A percentile compares a stretch with the other conserved stretches of the same genome.
These are phyloP conservation scores for Ciconia maguari DNA, from an alignment of 2,113 vertebrate genomes.

Conservation along the genomic window DNA sequence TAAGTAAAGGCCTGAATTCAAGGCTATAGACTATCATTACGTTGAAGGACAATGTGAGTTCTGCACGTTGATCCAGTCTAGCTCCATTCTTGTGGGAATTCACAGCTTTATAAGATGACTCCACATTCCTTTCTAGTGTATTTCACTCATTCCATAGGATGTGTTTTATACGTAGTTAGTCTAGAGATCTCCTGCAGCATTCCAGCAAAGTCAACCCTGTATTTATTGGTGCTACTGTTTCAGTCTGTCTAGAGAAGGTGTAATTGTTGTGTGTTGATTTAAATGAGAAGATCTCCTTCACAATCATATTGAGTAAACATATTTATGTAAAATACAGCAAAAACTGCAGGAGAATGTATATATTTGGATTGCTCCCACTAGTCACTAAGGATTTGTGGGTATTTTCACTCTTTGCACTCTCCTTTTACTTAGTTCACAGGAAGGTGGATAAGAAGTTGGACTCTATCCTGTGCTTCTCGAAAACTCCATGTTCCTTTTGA, in stretches of 20 bases:
- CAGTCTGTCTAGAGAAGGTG: neutral
- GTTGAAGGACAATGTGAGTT: neutral
- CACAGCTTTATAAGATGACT: neutral
- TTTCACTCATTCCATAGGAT: neutral
- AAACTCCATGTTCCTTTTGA: neutral
- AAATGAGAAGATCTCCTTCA: neutral
- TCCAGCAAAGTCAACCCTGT: neutral
- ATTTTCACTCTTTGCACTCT: neutral
- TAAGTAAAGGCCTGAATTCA: neutral
- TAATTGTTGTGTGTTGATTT: neutral
- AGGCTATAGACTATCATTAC: neutral
- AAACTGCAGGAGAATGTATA: neutral
- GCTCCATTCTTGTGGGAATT: neutral
- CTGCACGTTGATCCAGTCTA: neutral
- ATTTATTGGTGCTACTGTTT: conserved; percentile 7
- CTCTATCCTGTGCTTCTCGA: neutral
- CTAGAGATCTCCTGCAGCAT: neutral
- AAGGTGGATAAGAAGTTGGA: neutral
- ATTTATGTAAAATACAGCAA: neutral
- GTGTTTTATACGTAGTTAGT: neutral
- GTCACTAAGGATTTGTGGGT: neutral
- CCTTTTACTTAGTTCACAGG: neutral
- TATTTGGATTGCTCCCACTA: neutral
- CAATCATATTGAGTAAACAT: neutral
- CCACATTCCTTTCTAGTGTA: neutral